Conservation (phyloP, 2,113 vertebrate genomes). For the Pedionomus torquatus region DNA sequence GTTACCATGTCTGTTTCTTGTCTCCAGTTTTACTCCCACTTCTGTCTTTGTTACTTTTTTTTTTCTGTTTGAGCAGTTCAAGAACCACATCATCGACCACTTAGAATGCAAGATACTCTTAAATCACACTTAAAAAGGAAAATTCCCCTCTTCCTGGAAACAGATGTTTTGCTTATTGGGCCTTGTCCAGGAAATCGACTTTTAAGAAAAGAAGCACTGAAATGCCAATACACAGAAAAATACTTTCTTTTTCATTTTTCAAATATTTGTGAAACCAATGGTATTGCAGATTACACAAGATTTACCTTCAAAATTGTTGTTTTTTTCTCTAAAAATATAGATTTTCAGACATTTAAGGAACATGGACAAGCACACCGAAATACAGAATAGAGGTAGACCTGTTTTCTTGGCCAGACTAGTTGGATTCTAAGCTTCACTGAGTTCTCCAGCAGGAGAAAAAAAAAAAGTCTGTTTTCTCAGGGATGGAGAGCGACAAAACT, state of each 20-base stretch:
- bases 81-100: background rate
- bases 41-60: background rate
- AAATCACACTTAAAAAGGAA: background rate
- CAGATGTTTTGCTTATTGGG: background rate
- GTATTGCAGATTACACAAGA: background rate
- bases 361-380: background rate
- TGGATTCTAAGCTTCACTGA: background rate
- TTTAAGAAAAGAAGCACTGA: background rate
- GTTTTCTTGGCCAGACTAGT: background rate
- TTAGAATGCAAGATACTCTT: background rate
- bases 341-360: background rate
- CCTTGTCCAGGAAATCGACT: background rate
- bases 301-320: background rate
- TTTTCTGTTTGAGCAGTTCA: background rate
- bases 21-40: background rate
- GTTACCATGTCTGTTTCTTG: background rate
- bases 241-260: background rate
- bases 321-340: background rate
- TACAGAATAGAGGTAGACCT: background rate
- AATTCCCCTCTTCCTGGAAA: background rate
- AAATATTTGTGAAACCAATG: background rate
- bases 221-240: background rate
- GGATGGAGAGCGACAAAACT: background rate
- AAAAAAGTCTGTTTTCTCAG: background rate
- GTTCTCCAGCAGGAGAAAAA: background rate